phyloP scores from a whole-genome alignment of 2,888 invertebrate species.

The Drosophila nr. fundita region DNA sequence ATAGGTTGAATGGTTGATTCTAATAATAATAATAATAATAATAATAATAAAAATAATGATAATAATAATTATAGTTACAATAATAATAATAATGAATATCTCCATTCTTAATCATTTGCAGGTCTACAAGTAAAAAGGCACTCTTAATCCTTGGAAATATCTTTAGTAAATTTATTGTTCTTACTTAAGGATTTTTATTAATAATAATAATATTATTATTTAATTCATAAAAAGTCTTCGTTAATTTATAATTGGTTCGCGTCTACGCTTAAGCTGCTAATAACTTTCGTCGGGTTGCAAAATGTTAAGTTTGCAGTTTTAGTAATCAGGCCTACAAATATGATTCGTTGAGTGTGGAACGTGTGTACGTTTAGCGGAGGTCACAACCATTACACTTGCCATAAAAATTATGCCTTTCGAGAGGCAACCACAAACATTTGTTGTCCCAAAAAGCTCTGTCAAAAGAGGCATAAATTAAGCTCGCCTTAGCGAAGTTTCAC shows the following conservation, averaged over 20 bases:
- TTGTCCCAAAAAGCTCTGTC: conserved; percentile 45
- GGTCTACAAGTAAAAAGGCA: not conserved
- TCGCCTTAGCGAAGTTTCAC: not conserved
- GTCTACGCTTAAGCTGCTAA: not conserved
- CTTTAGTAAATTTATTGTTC: not conserved
- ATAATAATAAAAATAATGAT: not conserved
- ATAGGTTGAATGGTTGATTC: not conserved
- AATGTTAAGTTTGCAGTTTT: not conserved
- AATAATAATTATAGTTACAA: not conserved
- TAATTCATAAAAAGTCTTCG: too few species aligned
- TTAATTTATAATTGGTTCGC: not conserved
- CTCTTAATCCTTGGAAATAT: not conserved
- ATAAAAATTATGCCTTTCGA: conserved; percentile 4
- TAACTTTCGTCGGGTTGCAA: not conserved
- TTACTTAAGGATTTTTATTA: not conserved
- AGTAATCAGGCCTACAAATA: not conserved
- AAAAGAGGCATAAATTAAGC: conserved; percentile 35
- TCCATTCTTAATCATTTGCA: not conserved
- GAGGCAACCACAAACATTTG: not conserved
- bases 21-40: not conserved
- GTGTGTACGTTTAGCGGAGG: not conserved
- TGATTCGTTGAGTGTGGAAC: conserved; percentile 40
- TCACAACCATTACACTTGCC: conserved; percentile 1
- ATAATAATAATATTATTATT: too few species aligned
- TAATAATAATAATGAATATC: not conserved